phyloP scores from a whole-genome alignment of 2,797 vertebrate genomes.

The Sorex maritimensis region DNA sequence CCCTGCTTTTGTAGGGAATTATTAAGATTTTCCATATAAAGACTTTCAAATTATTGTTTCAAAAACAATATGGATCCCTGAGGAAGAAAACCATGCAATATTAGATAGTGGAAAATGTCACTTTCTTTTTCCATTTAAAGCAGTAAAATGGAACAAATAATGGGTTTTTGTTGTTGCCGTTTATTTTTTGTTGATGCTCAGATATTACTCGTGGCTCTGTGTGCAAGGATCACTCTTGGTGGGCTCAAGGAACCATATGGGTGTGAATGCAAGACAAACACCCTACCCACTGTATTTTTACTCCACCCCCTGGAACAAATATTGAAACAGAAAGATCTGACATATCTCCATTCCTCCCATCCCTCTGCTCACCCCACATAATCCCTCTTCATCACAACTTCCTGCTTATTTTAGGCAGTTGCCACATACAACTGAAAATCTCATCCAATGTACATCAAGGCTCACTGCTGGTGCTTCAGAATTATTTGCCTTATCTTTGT shows the following conservation, averaged over 20 bases:
- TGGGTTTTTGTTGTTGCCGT: too few species aligned
- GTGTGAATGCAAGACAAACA: too few species aligned
- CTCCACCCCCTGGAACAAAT: neutral
- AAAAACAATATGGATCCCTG: neutral
- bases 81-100: neutral
- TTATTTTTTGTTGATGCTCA: too few species aligned
- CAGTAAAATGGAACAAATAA: neutral
- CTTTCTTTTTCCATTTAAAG: neutral
- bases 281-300: too few species aligned
- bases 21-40: conserved; percentile 39
- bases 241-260: too few species aligned
- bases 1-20: neutral
- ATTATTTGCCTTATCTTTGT: neutral
- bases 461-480: neutral
- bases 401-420: neutral
- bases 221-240: too few species aligned
- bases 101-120: neutral
- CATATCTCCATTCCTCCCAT: neutral
- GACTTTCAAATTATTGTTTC: conserved; percentile 13
- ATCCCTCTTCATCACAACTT: neutral
- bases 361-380: neutral
- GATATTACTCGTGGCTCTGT: too few species aligned
- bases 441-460: neutral
- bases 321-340: neutral
- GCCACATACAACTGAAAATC: neutral